Percentiles rank a stretch among this genome's conserved stretches.
phyloP scores from a whole-genome alignment of 2,888 invertebrate species.

The Pediacus dermestoides region DNA sequence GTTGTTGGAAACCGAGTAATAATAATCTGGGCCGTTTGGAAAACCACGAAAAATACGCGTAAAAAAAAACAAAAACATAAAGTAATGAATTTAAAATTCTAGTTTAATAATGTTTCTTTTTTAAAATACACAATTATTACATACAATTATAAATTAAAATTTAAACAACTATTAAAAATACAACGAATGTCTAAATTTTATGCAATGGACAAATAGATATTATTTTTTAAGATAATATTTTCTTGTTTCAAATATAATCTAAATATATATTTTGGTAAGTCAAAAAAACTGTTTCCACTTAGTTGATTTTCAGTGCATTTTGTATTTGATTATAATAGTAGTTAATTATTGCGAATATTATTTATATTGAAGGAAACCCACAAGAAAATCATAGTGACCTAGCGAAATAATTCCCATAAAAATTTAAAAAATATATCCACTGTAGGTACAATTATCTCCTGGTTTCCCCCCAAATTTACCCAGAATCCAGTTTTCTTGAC shows the following conservation, averaged over 20 bases:
- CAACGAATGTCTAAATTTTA: constrained; percentile 40
- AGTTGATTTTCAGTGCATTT: constrained; percentile 10
- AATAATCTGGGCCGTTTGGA: no score
- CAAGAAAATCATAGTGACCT: no score
- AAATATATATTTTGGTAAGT: constrained; percentile 22
- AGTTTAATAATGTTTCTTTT: constrained; percentile 36
- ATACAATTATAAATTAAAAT: constrained; percentile 37
- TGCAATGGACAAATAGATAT: constrained; percentile 43
- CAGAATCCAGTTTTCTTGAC: constrained; percentile 33
- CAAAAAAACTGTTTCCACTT: constrained; percentile 30
- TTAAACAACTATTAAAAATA: constrained; percentile 42
- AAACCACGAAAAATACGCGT: no score
- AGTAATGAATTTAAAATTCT: constrained; percentile 36
- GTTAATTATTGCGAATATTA: no score
- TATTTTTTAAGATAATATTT: constrained; percentile 22
- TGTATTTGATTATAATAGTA: constrained; percentile 1
- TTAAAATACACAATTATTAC: constrained; percentile 41
- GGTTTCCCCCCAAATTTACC: no score
- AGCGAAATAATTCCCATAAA: no score
- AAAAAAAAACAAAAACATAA: no score
- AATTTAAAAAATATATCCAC: no score
- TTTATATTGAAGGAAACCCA: neutral
- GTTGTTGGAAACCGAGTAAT: no score
- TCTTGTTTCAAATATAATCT: constrained; percentile 15
- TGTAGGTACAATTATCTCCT: no score